These are phyloP conservation scores for Lytechinus variegatus DNA, from an alignment of 35 echinoderm and acorn worm species.

Conservation along the genomic window DNA sequence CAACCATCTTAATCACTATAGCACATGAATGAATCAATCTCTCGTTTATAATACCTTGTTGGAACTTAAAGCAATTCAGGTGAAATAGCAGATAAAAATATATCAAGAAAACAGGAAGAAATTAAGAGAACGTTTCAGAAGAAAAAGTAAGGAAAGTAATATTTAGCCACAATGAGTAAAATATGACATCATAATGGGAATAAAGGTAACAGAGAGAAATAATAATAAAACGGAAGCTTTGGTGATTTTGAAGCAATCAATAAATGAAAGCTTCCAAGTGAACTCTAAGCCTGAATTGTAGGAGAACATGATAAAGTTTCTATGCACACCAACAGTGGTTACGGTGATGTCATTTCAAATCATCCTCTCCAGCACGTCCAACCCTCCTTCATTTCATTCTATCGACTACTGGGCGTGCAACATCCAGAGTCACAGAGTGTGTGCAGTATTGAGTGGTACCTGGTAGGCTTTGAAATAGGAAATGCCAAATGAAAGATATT, in stretches of 20 bases:
- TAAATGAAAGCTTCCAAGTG: background rate
- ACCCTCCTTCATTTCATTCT: conserved; percentile 40
- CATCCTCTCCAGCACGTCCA: conserved; percentile 16
- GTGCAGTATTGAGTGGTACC: background rate
- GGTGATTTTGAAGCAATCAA: background rate
- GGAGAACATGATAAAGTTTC: background rate
- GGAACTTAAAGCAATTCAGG: no score
- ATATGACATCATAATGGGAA: background rate
- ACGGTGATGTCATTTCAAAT: conserved; percentile 10
- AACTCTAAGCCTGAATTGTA: conserved; percentile 19
- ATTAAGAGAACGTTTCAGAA: no score
- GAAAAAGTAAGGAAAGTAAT: background rate
- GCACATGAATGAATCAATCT: no score
- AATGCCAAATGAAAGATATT: background rate
- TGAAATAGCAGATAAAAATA: no score
- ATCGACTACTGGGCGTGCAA: background rate
- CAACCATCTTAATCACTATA: no score
- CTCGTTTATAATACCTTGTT: no score
- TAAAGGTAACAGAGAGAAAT: background rate
- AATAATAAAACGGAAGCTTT: background rate
- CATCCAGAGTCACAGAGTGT: background rate
- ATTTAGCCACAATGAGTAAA: no score
- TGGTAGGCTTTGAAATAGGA: background rate
- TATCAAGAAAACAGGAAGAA: no score
- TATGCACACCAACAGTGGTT: background rate